These are phyloP conservation scores for Pogonocherus hispidulus DNA, from an alignment of 2,888 invertebrate species.

Conservation along the genomic window DNA sequence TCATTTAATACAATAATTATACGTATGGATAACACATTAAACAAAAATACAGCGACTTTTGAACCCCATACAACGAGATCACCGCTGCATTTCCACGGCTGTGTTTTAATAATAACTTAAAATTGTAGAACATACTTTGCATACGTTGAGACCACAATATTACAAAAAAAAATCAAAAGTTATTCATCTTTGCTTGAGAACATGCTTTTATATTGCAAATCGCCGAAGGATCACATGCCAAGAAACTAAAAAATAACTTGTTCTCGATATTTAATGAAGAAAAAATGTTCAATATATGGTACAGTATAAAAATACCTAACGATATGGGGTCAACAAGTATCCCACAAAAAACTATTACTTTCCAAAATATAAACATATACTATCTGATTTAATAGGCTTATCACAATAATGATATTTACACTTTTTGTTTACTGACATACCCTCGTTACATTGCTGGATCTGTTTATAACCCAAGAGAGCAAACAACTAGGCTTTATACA, in stretches of 20 bases:
- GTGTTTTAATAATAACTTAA: slow-evolving; percentile 63
- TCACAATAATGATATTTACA: slow-evolving; percentile 69
- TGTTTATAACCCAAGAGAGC: slow-evolving; percentile 42
- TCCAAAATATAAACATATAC: slow-evolving; percentile 58
- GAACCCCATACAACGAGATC: slow-evolving; percentile 65
- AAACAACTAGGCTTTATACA: slow-evolving; percentile 33
- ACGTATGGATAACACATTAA: slow-evolving; percentile 66
- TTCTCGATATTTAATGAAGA: slow-evolving; percentile 49
- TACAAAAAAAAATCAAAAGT: slow-evolving; percentile 42
- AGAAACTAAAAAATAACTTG: slow-evolving; percentile 48
- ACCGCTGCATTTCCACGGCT: slow-evolving; percentile 45
- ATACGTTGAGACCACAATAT: slow-evolving; percentile 52
- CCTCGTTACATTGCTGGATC: slow-evolving; percentile 36
- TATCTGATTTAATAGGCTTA: slow-evolving; percentile 66
- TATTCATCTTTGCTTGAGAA: slow-evolving; percentile 30
- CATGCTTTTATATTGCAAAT: slow-evolving; percentile 44
- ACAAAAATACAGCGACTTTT: slow-evolving; percentile 60
- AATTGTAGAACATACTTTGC: slow-evolving; percentile 48
- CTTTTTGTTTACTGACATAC: slow-evolving; percentile 39
- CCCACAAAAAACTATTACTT: slow-evolving; percentile 53
- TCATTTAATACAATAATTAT: slow-evolving; percentile 66
- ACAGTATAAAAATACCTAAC: slow-evolving; percentile 49
- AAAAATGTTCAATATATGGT: slow-evolving; percentile 47
- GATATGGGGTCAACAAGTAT: slow-evolving; percentile 50
- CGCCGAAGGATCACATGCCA: slow-evolving; percentile 33